Percentiles rank a stretch among this genome's conserved stretches.
These are phyloP conservation scores for Linurgus olivaceus DNA, from an alignment of 2,797 vertebrate genomes.

Conservation along the genomic window DNA sequence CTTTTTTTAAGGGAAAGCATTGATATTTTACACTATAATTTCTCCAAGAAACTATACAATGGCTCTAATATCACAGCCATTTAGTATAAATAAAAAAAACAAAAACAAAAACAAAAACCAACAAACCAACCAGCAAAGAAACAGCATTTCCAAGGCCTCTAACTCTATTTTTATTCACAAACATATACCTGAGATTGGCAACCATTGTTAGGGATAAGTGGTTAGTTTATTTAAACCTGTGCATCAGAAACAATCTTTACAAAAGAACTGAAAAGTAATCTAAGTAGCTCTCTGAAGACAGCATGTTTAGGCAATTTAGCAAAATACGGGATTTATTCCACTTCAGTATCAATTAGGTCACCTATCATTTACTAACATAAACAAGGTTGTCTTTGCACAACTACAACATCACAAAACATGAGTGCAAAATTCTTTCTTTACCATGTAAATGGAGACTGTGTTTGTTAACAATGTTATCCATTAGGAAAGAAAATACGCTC, in stretches of 20 bases:
- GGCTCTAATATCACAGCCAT: neutral
- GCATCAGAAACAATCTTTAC: neutral
- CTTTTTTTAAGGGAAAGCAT: constrained; percentile 22
- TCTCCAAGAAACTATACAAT: neutral
- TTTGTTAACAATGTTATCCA: constrained; percentile 19
- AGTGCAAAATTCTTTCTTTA: neutral
- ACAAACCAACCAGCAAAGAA: neutral
- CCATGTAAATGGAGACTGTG: neutral
- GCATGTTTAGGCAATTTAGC: neutral
- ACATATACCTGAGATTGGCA: neutral
- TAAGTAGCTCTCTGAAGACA: neutral
- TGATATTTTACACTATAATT: constrained; percentile 22
- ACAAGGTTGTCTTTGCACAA: constrained; percentile 7
- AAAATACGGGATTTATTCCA: constrained; percentile 27
- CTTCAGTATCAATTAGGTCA: constrained; percentile 45
- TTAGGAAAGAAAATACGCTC: neutral
- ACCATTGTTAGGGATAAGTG: neutral
- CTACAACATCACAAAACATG: constrained; percentile 32
- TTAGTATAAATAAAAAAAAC: neutral
- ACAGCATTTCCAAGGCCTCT: neutral
- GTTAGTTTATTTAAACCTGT: constrained; percentile 1
- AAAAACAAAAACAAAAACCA: neutral
- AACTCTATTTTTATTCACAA: neutral
- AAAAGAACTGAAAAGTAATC: constrained; percentile 5
- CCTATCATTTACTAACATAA: constrained; percentile 29